Evolutionary conservation across 2,888 invertebrate genomes (phyloP), one percentile per base, ranked within the genome.

Genomic region (Trimorus sp.): DNA sequence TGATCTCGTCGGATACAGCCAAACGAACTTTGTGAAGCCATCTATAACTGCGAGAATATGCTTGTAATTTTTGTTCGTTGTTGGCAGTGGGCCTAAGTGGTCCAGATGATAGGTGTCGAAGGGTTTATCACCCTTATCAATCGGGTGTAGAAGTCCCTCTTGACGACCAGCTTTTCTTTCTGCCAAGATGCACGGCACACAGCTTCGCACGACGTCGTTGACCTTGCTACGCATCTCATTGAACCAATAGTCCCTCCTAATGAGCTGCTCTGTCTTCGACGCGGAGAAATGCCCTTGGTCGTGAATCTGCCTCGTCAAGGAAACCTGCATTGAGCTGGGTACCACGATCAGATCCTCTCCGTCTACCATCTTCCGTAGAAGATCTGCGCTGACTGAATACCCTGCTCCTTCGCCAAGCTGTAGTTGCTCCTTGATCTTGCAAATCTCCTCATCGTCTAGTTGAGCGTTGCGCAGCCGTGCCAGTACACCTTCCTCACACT

Each of bases 151-250:
- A 1, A 81, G 69, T 1, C 84, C 86, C 12, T 85, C 80, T 8
- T 69, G 76, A 15, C 78, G 81, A 0, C 84, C 78, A 8, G 70
- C 58, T 53, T 86, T 84, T 45, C 59, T 68, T 8, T 83, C 84
- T 0, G 80, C 78, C 9, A 86, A 26, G 8, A 85, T 86, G 26
- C 78, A 86, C 8, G 76, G 49, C 0, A 86, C 54, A 16, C 83
- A 86, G 15, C 76, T 84, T 7, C 11, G 36, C 8, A 85, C 42
- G 14, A 63, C 42, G 15, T 63, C 73, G 45, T 83, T 42, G 36
- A 85, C 48, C 40, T 82, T 83, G 9, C 42, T 11, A 5, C 63
- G 76, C 68, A 84, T 63, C 0, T 62, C 53, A n/a, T 48, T 12
- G 26, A 85, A 75, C 70, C 73, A 84, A 36, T 81, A 84, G 4